phyloP scores from a whole-genome alignment of 2,888 invertebrate species.

The Tetranychus truncatus region DNA sequence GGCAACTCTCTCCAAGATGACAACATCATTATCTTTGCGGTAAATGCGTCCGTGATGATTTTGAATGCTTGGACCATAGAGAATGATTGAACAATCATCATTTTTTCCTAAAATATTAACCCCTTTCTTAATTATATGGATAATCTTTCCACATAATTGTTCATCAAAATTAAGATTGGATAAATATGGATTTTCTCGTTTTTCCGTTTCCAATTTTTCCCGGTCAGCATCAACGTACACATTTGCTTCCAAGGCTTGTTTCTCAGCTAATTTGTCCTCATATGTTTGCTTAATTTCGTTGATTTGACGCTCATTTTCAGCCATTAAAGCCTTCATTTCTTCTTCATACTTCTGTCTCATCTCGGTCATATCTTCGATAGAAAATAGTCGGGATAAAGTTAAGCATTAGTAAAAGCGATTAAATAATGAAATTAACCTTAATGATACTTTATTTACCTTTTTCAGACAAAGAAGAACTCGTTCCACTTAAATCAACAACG shows the following conservation, averaged over 20 bases:
- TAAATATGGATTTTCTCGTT: conserved; percentile 34
- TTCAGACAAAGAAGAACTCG: background rate
- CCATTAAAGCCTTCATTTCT: conserved; percentile 34
- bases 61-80: conserved; percentile 39
- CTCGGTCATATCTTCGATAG: conserved; percentile 14
- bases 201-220: conserved; percentile 29
- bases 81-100: conserved; percentile 33
- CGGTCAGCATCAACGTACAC: conserved; percentile 23
- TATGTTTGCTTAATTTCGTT: conserved; percentile 38
- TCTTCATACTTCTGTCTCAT: conserved; percentile 27
- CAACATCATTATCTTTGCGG: conserved; percentile 30
- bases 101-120: conserved; percentile 34
- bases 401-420: background rate
- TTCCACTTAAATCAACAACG: background rate
- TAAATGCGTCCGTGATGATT: conserved; percentile 36
- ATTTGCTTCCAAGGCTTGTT: conserved; percentile 27
- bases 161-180: conserved; percentile 42
- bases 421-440: background rate
- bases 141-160: conserved; percentile 38
- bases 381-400: background rate
- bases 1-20: conserved; percentile 32
- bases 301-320: conserved; percentile 38
- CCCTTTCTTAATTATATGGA: conserved; percentile 37
- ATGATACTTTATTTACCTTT: background rate
- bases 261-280: conserved; percentile 31